Percentiles rank a stretch among this genome's conserved stretches.
Conservation (phyloP, 2,888 invertebrate species). For the Cryptocheilus praepositus region DNA sequence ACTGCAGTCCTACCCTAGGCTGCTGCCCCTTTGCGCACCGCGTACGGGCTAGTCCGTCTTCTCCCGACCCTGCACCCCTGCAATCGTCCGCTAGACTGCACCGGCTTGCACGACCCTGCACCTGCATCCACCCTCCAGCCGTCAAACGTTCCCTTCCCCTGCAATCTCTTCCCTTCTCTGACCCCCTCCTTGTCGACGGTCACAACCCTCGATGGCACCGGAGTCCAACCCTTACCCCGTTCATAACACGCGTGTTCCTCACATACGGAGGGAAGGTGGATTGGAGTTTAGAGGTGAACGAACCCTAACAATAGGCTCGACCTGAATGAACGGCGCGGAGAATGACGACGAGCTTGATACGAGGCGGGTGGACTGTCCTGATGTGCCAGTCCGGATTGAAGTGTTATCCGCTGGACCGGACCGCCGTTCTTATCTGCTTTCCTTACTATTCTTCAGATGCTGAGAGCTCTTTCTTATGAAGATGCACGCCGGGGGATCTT, state of each 20-base stretch:
- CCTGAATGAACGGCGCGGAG: neutral
- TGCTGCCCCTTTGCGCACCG: neutral
- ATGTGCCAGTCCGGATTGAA: no score
- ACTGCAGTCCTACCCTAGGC: slow-evolving; percentile 8
- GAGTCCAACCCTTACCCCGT: no score
- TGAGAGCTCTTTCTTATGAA: neutral
- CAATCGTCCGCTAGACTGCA: neutral
- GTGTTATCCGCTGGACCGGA: neutral
- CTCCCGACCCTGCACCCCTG: slow-evolving; percentile 10
- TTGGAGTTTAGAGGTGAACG: slow-evolving; percentile 38
- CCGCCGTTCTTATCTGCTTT: neutral
- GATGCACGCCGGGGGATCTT: no score
- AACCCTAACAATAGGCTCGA: slow-evolving; percentile 46
- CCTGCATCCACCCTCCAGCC: neutral
- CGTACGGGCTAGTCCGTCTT: neutral
- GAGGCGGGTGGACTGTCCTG: neutral
- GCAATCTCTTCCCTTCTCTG: neutral
- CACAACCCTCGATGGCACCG: slow-evolving; percentile 12
- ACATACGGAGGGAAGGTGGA: neutral
- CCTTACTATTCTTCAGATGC: neutral
- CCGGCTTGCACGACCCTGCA: slow-evolving; percentile 1
- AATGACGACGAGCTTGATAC: neutral
- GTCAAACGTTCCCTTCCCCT: neutral
- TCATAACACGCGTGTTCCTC: slow-evolving; percentile 2
- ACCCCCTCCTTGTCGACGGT: neutral